phyloP scores from a whole-genome alignment of 2,113 vertebrate species.

The Macroglossus sobrinus region DNA sequence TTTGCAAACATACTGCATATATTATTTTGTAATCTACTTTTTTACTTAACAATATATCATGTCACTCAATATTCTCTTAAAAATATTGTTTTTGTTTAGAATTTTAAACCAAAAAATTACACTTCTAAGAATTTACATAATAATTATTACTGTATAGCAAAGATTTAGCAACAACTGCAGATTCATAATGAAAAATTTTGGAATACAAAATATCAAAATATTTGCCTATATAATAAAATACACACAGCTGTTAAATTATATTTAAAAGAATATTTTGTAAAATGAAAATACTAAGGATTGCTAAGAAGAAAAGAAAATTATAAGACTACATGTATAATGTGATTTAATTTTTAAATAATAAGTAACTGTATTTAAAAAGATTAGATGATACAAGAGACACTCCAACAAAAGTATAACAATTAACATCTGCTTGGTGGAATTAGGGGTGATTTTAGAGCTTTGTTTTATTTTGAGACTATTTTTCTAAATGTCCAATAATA shows the following conservation, averaged over 20 bases:
- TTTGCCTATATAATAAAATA: neutral
- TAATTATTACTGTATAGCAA: neutral
- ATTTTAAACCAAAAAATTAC: neutral
- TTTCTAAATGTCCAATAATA: neutral
- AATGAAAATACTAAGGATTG: neutral
- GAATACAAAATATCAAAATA: constrained; percentile 7
- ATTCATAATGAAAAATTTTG: neutral
- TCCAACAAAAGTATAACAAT: neutral
- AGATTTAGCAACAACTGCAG: neutral
- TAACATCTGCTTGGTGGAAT: neutral
- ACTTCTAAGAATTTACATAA: neutral
- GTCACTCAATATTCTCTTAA: neutral
- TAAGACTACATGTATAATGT: neutral
- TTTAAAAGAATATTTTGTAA: neutral
- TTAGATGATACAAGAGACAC: neutral
- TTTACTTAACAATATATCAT: neutral
- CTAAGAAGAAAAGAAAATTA: constrained; percentile 18
- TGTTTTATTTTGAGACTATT: neutral
- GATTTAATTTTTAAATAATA: neutral
- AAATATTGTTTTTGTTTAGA: neutral
- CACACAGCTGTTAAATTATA: neutral
- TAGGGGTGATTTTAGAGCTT: neutral
- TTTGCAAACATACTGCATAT: neutral
- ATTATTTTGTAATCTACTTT: neutral
- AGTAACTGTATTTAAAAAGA: neutral